Evolutionary conservation across 2,113 vertebrate genomes (phyloP).

Genomic region (Cinclus mexicanus): DNA sequence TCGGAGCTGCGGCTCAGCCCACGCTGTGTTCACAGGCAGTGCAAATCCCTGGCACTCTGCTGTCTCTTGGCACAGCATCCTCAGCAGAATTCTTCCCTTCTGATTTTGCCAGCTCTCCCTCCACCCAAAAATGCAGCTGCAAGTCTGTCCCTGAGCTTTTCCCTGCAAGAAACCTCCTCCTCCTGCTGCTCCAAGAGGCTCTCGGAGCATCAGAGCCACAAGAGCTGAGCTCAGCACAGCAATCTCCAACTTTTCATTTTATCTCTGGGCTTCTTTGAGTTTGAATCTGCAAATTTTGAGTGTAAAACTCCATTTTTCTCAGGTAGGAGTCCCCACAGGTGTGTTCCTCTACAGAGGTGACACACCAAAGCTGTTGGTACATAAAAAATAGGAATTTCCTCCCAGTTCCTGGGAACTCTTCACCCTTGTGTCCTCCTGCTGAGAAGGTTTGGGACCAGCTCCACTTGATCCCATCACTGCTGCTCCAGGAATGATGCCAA

Average conservation of each 20-base stretch:
- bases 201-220: background rate
- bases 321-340: no score
- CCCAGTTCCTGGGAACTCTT: background rate
- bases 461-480: background rate
- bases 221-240: background rate
- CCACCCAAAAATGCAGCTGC: background rate
- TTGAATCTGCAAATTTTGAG: background rate
- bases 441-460: background rate
- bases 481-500: background rate
- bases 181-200: background rate
- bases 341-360: background rate
- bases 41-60: background rate
- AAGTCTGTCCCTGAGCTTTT: background rate
- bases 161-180: background rate
- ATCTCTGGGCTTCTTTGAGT: background rate
- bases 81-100: background rate
- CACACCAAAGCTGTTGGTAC: background rate
- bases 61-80: background rate
- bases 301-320: background rate
- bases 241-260: background rate
- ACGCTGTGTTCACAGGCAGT: background rate
- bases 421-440: background rate
- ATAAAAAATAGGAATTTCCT: background rate
- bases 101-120: fast-evolving
- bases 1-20: background rate